Conservation (phyloP, 2,888 invertebrate species). For the Sericinus montela region DNA sequence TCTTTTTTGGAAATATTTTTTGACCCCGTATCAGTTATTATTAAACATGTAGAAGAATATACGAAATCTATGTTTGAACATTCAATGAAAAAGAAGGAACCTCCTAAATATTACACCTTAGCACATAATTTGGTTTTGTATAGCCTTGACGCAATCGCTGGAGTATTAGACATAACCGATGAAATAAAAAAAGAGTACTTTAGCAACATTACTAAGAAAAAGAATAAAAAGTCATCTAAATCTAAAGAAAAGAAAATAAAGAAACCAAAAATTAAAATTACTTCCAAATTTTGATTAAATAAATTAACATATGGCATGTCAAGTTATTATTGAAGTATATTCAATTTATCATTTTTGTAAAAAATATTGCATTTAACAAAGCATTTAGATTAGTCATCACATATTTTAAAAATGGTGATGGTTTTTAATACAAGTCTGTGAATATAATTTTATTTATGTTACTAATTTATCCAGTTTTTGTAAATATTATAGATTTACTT, state of each 20-base stretch:
- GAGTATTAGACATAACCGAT: slow-evolving; percentile 45
- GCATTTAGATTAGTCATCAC: slow-evolving; percentile 28
- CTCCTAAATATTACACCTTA: slow-evolving; percentile 51
- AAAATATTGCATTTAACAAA: slow-evolving; percentile 35
- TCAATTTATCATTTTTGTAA: not conserved
- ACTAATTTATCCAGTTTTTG: not conserved
- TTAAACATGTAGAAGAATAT: slow-evolving; percentile 39
- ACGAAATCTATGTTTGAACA: slow-evolving; percentile 43
- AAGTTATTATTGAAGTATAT: not conserved
- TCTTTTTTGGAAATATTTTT: slow-evolving; percentile 40
- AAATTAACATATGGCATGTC: not conserved
- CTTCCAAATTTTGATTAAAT: slow-evolving; percentile 17
- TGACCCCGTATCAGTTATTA: slow-evolving; percentile 37
- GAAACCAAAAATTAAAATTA: slow-evolving; percentile 22
- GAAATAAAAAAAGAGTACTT: slow-evolving; percentile 38
- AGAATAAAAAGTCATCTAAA: slow-evolving; percentile 25
- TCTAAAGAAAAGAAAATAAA: slow-evolving; percentile 25
- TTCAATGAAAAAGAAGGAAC: slow-evolving; percentile 40
- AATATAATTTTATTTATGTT: not conserved
- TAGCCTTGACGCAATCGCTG: slow-evolving; percentile 54
- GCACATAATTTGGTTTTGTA: slow-evolving; percentile 53
- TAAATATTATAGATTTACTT: slow-evolving; percentile 10
- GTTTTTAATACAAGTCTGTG: slow-evolving; percentile 25
- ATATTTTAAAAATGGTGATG: slow-evolving; percentile 25
- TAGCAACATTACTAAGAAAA: slow-evolving; percentile 24